Conservation (phyloP, 2,888 invertebrate species). For the Andrena camellia region DNA sequence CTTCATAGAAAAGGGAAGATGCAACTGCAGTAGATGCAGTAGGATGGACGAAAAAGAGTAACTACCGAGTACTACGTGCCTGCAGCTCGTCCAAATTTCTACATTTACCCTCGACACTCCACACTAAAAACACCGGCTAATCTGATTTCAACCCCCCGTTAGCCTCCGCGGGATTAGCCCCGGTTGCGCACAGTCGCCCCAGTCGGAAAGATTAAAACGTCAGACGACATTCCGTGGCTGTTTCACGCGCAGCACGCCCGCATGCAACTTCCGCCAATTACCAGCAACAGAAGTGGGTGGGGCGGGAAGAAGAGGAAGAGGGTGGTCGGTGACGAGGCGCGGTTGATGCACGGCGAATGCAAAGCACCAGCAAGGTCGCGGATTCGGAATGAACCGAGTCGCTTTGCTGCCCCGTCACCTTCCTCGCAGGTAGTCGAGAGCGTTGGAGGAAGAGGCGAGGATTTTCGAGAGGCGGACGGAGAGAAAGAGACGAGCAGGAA, state of each 20-base stretch:
- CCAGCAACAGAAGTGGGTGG: background rate
- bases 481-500: slow-evolving; percentile 55
- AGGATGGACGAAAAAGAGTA: no score
- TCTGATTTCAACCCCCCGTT: background rate
- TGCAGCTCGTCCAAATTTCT: no score
- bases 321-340: slow-evolving; percentile 22
- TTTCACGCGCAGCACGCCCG: slow-evolving; percentile 27
- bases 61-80: no score
- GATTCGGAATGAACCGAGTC: slow-evolving; percentile 59
- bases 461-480: slow-evolving; percentile 9
- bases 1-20: background rate
- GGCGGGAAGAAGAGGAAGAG: slow-evolving; percentile 9
- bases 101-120: no score
- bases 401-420: slow-evolving; percentile 67
- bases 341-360: slow-evolving; percentile 57
- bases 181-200: slow-evolving; percentile 7
- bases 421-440: slow-evolving; percentile 77
- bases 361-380: slow-evolving; percentile 71
- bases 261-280: slow-evolving; percentile 60
- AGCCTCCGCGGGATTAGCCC: background rate
- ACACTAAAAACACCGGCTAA: no score
- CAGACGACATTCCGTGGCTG: slow-evolving; percentile 33
- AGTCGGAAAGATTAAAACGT: slow-evolving; percentile 29
- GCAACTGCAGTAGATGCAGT: no score
- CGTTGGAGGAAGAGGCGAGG: slow-evolving; percentile 44